phyloP scores from a whole-genome alignment of 2,113 vertebrate genomes.

The Oncorhynchus nerka region DNA sequence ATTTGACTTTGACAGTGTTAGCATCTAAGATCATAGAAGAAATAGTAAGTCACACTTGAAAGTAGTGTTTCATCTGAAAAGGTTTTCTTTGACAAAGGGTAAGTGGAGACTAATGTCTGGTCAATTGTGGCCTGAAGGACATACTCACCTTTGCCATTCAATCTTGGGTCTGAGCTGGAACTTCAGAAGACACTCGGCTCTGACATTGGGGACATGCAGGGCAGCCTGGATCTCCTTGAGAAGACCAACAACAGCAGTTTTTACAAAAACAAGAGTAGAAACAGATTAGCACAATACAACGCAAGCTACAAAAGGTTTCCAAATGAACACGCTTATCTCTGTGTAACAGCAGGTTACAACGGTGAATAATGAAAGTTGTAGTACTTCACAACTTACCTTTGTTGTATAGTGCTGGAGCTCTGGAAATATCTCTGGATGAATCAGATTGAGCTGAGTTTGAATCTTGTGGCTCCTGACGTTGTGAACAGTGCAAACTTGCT shows the following conservation, averaged over 20 bases:
- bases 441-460: conserved; percentile 89
- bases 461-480: conserved; percentile 87
- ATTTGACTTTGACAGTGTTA: conserved; percentile 24
- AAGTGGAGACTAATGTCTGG: conserved; percentile 22
- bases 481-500: conserved; percentile 75
- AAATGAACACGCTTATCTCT: not conserved
- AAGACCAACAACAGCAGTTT: not conserved
- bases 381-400: conserved; percentile 67
- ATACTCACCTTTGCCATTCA: conserved; percentile 90
- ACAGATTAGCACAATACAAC: not conserved
- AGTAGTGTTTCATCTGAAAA: conserved; percentile 17
- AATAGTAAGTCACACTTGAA: conserved; percentile 16
- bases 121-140: conserved; percentile 27
- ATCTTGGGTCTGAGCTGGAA: conserved; percentile 87
- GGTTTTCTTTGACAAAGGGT: conserved; percentile 28
- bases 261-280: not conserved
- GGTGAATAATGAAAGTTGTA: not conserved
- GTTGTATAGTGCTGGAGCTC: conserved; percentile 60
- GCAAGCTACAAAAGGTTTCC: not conserved
- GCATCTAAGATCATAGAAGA: conserved; percentile 10
- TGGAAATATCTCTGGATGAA: conserved; percentile 89
- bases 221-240: conserved; percentile 71
- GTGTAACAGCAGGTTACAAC: not conserved
- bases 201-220: conserved; percentile 65
- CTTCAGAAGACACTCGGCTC: conserved; percentile 88